phyloP scores from a whole-genome alignment of 2,888 invertebrate species.

The Gymnocheta viridis region DNA sequence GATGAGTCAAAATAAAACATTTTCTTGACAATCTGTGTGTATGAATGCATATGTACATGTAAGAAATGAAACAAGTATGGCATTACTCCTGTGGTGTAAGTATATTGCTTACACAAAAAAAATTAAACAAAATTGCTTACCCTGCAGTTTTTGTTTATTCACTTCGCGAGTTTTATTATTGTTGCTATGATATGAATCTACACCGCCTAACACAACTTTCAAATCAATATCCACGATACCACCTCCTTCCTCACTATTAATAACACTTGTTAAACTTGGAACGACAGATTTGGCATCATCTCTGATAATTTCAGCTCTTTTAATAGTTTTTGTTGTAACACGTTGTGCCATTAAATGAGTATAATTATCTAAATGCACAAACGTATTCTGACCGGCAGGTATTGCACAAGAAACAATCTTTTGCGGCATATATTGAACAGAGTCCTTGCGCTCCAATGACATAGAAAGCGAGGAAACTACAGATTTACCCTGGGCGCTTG shows the following conservation, averaged over 20 bases:
- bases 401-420: constrained; percentile 16
- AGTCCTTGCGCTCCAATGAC: constrained; percentile 50
- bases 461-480: constrained; percentile 43
- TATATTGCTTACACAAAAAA: neutral
- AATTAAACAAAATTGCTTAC: constrained; percentile 58
- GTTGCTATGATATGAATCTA: constrained; percentile 7
- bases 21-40: too few relatives aligned
- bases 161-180: constrained; percentile 20
- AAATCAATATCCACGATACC: constrained; percentile 30
- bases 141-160: constrained; percentile 60
- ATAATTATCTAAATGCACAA: constrained; percentile 55
- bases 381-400: constrained; percentile 44
- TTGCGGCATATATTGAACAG: constrained; percentile 28
- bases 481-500: constrained; percentile 11
- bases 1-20: too few relatives aligned
- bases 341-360: constrained; percentile 47
- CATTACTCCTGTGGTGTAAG: too few relatives aligned
- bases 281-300: neutral
- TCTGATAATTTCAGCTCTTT: constrained; percentile 2
- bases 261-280: neutral
- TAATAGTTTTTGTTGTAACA: constrained; percentile 35
- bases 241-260: neutral
- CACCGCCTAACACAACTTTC: constrained; percentile 29
- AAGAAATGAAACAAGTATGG: neutral
- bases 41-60: neutral